Percentiles rank a stretch among this genome's conserved stretches.
Evolutionary conservation across 2,888 invertebrate species (phyloP).

Genomic region (Eupelmus urozonus): DNA sequence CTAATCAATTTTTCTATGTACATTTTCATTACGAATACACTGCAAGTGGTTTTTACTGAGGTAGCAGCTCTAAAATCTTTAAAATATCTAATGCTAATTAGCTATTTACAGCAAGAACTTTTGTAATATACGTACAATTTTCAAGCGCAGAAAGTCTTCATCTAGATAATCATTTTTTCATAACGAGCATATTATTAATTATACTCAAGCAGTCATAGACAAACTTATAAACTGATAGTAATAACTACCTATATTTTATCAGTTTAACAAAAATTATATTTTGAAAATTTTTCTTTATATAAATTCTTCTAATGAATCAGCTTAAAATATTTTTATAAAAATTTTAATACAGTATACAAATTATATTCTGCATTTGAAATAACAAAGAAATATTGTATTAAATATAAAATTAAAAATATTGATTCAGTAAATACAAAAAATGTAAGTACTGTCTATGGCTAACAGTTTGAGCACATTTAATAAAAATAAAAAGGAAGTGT

Average conservation of each 20-base stretch:
- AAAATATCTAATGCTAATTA: conserved; percentile 40
- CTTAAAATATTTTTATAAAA: background rate
- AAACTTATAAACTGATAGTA: background rate
- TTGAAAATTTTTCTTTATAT: background rate
- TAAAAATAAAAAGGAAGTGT: conserved; percentile 6
- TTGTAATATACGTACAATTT: conserved; percentile 52
- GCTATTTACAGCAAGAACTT: conserved; percentile 57
- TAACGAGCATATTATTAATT: conserved; percentile 12
- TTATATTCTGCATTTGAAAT: background rate
- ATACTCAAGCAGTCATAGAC: background rate
- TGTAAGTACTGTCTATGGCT: background rate
- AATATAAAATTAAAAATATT: too few relatives aligned
- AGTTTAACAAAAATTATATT: background rate
- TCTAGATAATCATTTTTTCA: conserved; percentile 32
- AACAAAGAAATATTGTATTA: too few relatives aligned
- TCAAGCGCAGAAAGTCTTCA: conserved; percentile 39
- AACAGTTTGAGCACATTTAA: conserved; percentile 8
- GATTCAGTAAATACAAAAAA: background rate
- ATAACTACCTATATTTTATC: background rate
- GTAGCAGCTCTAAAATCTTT: conserved; percentile 37
- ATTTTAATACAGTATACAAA: background rate
- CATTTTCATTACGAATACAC: conserved; percentile 43
- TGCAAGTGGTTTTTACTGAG: conserved; percentile 50
- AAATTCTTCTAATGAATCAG: background rate
- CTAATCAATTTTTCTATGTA: conserved; percentile 49